Evolutionary conservation across 1,140 invertebrate species (phyloP).

Genomic region (Tetragnatha versicolor): DNA sequence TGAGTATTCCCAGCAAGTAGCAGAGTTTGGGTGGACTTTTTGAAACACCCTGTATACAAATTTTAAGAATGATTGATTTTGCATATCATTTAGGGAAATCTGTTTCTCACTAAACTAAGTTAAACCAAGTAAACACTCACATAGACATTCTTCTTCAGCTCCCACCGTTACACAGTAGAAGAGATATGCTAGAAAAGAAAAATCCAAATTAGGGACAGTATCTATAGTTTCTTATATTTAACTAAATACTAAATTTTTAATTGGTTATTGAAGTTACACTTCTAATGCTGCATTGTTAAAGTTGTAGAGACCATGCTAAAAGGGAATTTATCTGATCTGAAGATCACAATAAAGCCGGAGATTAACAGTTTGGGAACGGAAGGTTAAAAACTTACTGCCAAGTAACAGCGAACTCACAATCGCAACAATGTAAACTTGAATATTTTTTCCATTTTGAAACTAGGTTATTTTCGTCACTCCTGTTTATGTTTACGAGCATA

Average conservation of each 20-base stretch:
- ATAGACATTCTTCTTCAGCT: constrained; percentile 51
- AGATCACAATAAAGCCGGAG: not conserved
- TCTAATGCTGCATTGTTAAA: not conserved
- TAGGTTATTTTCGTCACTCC: too few relatives aligned
- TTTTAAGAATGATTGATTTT: too few relatives aligned
- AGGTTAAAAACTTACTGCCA: too few relatives aligned
- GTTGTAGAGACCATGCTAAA: not conserved
- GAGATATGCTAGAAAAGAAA: constrained; percentile 24
- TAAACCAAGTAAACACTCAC: constrained; percentile 41
- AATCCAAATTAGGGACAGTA: too few relatives aligned
- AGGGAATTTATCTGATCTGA: not conserved
- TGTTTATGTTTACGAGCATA: too few relatives aligned
- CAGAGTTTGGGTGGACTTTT: too few relatives aligned
- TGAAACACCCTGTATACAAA: too few relatives aligned
- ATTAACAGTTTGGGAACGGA: not conserved
- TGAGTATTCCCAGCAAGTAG: too few relatives aligned
- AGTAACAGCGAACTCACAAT: not conserved
- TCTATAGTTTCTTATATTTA: too few relatives aligned
- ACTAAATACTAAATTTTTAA: not conserved
- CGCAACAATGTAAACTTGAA: not conserved
- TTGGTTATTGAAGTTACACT: not conserved
- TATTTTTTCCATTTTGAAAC: too few relatives aligned
- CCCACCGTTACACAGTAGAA: constrained; percentile 9
- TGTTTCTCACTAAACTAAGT: too few relatives aligned
- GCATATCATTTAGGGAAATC: too few relatives aligned